Evolutionary conservation across 2,113 vertebrate species (phyloP).

Genomic region (Struthidea cinerea): DNA sequence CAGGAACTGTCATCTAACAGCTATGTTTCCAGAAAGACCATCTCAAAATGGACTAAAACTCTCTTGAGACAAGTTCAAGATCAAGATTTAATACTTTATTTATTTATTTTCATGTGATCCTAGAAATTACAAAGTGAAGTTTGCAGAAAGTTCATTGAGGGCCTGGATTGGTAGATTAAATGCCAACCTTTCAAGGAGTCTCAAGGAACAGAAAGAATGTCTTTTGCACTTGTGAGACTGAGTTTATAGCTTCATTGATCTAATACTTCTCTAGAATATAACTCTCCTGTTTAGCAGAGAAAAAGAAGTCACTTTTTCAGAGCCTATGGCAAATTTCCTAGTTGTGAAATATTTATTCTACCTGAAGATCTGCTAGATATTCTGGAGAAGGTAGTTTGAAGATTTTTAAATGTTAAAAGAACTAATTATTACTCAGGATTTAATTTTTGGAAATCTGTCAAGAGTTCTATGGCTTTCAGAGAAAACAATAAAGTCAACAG

Average conservation of each 20-base stretch:
- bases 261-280: background rate
- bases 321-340: background rate
- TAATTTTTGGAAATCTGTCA: background rate
- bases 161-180: background rate
- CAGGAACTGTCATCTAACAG: background rate
- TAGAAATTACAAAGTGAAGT: background rate
- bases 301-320: background rate
- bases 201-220: background rate
- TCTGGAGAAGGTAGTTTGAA: background rate
- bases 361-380: background rate
- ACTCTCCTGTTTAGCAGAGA: background rate
- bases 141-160: background rate
- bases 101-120: background rate
- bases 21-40: background rate
- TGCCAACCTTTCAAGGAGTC: background rate
- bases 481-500: background rate
- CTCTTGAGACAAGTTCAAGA: background rate
- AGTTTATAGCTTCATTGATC: background rate
- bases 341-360: background rate
- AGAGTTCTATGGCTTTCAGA: background rate
- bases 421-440: background rate
- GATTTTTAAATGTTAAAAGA: background rate
- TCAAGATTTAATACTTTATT: background rate
- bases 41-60: background rate
- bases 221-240: background rate